Conservation (phyloP, 2,888 invertebrate species). For the Apamea epomidion region DNA sequence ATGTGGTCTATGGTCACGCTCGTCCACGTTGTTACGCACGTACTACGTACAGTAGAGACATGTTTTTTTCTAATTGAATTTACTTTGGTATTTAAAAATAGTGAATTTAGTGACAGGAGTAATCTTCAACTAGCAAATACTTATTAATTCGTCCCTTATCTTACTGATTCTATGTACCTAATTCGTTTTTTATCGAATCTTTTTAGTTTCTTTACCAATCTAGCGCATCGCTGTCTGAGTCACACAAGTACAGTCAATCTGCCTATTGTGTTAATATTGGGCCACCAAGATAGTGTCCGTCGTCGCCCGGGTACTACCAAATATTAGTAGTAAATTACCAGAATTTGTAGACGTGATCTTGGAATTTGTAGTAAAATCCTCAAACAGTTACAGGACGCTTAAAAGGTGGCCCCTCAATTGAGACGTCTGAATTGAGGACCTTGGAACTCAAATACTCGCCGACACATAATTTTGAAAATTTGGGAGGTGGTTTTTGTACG, state of each 20-base stretch:
- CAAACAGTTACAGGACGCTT: no score
- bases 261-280: neutral
- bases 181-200: neutral
- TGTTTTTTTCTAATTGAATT: neutral
- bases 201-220: neutral
- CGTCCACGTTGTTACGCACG: neutral
- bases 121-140: neutral
- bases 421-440: no score
- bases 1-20: neutral
- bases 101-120: neutral
- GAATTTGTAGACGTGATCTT: no score
- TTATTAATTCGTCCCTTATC: neutral
- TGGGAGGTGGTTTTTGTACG: no score
- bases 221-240: neutral
- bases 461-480: no score
- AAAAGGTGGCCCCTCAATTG: no score
- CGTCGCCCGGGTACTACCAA: no score
- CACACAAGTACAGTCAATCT: neutral
- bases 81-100: neutral
- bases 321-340: no score
- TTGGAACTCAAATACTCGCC: no score
- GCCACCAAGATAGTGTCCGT: no score
- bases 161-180: neutral
- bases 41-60: neutral
- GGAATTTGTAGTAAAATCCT: no score